Base-by-base conservation (phyloP, 2,113 vertebrate species). In the Tupaia tana region DNA sequence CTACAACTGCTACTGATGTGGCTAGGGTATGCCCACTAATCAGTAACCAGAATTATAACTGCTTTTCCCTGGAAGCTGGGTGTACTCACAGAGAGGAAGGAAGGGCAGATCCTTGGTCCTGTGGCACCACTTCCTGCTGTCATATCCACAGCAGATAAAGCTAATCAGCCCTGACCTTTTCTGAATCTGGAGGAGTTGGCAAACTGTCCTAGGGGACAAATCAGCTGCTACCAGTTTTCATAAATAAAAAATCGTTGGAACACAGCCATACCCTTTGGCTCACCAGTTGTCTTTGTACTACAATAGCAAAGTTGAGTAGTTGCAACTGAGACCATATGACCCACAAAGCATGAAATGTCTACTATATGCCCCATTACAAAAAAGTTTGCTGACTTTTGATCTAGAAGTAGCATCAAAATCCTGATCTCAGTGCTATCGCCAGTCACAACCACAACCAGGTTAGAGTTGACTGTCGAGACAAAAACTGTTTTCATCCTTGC, bases 161-260 rank as follows among this genome's bases (percentile, higher is more conserved):
- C 54, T 67, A n/a, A 70, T 20, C 16, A 16, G 29, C 25, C 66
- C 16, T 1, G 20, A 9, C 24, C 14, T 85, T 88, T 73, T 31
- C 56, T 84, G 58, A 70, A 19, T 74, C 58, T 78, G 20, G 12
- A 88, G 43, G 3, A 31, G 43, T 2, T 59, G 34, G 43, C 69
- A 89, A 87, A 69, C 10, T 18, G 15, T 71, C 27, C 29, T 3
- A 0, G 1, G 59, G 13, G 54, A 12, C 69, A 89, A 69, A 79
- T 54, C 25, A 52, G 27, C 34, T 27, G 7, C 85, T 31, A 24
- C 29, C 11, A 43, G 15, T 52, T 71, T 69, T 86, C 75, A 1
- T 79, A 93, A 89, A 92, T 74, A 64, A 87, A 77, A 3, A 74
- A 82, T 78, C 90, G 54, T 24, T 94, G 43, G 74, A 63, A 85